Conservation (phyloP, 2,113 vertebrate genomes). For the Etia nguti region DNA sequence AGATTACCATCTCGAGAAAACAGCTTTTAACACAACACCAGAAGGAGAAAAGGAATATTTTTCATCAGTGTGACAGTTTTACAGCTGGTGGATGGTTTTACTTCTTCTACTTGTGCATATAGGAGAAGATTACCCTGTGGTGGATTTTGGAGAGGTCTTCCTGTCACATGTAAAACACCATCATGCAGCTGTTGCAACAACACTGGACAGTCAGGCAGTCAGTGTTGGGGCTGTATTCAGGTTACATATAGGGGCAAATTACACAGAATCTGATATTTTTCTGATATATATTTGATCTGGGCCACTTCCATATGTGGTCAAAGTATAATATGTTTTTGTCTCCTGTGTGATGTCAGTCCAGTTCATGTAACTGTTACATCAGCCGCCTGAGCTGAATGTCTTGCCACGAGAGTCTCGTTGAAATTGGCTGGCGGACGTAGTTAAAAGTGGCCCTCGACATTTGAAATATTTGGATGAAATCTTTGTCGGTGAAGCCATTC, state of each 20-base stretch:
- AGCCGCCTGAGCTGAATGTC: neutral
- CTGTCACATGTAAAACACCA: neutral
- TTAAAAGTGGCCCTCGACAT: neutral
- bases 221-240: neutral
- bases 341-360: neutral
- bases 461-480: neutral
- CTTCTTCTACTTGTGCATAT: neutral
- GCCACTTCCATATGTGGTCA: neutral
- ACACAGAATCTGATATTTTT: neutral
- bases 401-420: neutral
- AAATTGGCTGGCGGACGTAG: neutral
- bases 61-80: neutral
- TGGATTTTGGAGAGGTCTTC: neutral
- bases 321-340: neutral
- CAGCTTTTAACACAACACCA: neutral
- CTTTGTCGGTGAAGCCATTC: neutral
- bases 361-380: neutral
- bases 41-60: neutral
- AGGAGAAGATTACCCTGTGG: neutral
- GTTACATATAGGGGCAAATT: neutral
- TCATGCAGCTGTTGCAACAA: neutral
- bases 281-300: neutral
- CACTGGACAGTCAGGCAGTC: neutral
- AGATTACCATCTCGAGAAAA: neutral
- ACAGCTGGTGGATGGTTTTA: neutral